These are phyloP conservation scores for Galbula dea DNA, from an alignment of 2,113 vertebrate species.

Conservation along the genomic window DNA sequence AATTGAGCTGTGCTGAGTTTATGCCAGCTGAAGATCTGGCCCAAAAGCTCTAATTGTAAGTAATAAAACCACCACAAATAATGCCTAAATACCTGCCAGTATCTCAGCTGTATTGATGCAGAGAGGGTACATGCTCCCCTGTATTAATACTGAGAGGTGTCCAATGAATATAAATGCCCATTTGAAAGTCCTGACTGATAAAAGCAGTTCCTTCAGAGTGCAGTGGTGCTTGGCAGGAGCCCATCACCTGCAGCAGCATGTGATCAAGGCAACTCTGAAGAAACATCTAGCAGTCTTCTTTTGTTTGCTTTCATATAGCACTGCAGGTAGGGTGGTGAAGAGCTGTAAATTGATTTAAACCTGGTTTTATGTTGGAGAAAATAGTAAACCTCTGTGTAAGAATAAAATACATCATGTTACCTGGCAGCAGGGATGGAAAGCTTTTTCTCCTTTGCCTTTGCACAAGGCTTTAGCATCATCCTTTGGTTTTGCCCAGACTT, in stretches of 20 bases:
- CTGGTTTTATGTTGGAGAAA: neutral
- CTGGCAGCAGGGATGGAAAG: neutral
- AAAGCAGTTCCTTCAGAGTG: neutral
- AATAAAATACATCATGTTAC: neutral
- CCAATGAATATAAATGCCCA: slow-evolving; percentile 25
- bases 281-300: neutral
- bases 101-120: neutral
- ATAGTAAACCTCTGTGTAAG: neutral
- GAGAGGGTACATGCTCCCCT: neutral
- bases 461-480: neutral
- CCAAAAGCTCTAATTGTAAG: slow-evolving; percentile 9
- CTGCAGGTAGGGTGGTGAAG: neutral
- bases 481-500: neutral
- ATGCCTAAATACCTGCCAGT: neutral
- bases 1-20: neutral
- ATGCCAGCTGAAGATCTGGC: slow-evolving; percentile 12
- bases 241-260: slow-evolving; percentile 31
- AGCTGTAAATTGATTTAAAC: slow-evolving; percentile 4
- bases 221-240: slow-evolving; percentile 34
- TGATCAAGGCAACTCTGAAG: neutral
- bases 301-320: slow-evolving; percentile 28
- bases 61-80: slow-evolving; percentile 18
- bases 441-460: neutral
- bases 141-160: neutral
- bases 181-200: neutral